Evolutionary conservation across 2,113 vertebrate genomes (phyloP).

Genomic region (Megaceryle torquata): DNA sequence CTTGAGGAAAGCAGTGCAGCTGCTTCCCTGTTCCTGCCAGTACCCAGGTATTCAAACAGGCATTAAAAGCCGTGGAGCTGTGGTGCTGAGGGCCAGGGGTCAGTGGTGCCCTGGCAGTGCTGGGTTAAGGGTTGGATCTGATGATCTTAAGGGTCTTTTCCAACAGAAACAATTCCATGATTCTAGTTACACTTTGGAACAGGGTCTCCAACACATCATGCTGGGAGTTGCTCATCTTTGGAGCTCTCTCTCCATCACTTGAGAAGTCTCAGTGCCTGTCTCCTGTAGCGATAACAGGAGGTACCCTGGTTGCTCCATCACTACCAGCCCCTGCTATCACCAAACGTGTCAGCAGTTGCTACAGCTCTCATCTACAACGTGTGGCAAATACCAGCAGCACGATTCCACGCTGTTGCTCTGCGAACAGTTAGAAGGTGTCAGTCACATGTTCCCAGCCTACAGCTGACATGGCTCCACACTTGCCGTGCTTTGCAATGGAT

Average conservation of each 20-base stretch:
- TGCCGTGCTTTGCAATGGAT: not conserved
- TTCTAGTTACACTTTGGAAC: too few species aligned
- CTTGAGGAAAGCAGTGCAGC: not conserved
- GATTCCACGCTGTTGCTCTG: not conserved
- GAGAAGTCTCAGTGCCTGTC: not conserved
- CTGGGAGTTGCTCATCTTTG: not conserved
- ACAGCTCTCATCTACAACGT: not conserved
- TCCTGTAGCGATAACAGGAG: not conserved
- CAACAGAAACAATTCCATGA: too few species aligned
- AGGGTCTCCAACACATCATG: too few species aligned
- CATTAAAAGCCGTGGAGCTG: too few species aligned
- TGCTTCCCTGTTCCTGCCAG: not conserved
- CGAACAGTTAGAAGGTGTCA: not conserved
- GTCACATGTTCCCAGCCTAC: not conserved
- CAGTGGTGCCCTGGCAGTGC: too few species aligned
- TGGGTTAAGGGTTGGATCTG: too few species aligned
- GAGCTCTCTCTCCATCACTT: not conserved
- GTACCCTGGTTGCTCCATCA: not conserved
- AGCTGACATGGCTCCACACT: not conserved
- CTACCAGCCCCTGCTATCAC: not conserved
- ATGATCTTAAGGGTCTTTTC: too few species aligned
- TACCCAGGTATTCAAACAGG: too few species aligned
- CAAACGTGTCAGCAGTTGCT: not conserved
- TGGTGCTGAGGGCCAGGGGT: too few species aligned
- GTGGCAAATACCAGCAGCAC: not conserved